A percentile compares a stretch with the other conserved stretches of the same genome.
These are phyloP conservation scores for Vulpes vulpes DNA, from an alignment of 2,113 vertebrate genomes.

Conservation along the genomic window DNA sequence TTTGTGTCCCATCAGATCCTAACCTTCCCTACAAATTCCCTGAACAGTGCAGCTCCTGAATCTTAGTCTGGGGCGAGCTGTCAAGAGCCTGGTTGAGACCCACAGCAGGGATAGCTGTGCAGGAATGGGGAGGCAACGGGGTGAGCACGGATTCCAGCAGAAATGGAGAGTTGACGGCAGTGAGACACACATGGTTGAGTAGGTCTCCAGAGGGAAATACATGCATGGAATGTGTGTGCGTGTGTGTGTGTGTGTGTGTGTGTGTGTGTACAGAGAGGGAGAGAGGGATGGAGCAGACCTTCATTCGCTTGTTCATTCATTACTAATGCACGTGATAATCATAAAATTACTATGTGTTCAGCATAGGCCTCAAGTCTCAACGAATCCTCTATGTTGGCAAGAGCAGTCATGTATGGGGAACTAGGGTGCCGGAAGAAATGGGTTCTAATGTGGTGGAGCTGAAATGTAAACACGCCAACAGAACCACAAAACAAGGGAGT, in stretches of 20 bases:
- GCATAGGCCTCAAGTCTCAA: not conserved
- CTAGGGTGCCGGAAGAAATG: not conserved
- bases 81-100: not conserved
- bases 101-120: too few species aligned
- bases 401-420: not conserved
- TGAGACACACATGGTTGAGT: not conserved
- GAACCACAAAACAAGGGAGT: not conserved
- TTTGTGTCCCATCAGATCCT: not conserved
- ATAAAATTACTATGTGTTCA: not conserved
- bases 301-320: not conserved
- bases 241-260: not conserved
- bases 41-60: not conserved
- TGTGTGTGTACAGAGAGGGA: not conserved
- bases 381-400: not conserved
- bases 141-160: not conserved
- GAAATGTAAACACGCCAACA: not conserved
- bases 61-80: not conserved
- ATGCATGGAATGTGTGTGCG: not conserved
- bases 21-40: not conserved
- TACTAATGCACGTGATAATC: not conserved
- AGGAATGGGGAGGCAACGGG: too few species aligned
- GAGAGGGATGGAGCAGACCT: not conserved
- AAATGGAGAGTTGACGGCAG: not conserved
- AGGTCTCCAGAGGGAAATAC: not conserved
- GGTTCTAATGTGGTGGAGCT: not conserved